A percentile compares a stretch with the other conserved stretches of the same genome.
phyloP scores from a whole-genome alignment of 2,888 invertebrate genomes.

The Xestia rhomboidea region DNA sequence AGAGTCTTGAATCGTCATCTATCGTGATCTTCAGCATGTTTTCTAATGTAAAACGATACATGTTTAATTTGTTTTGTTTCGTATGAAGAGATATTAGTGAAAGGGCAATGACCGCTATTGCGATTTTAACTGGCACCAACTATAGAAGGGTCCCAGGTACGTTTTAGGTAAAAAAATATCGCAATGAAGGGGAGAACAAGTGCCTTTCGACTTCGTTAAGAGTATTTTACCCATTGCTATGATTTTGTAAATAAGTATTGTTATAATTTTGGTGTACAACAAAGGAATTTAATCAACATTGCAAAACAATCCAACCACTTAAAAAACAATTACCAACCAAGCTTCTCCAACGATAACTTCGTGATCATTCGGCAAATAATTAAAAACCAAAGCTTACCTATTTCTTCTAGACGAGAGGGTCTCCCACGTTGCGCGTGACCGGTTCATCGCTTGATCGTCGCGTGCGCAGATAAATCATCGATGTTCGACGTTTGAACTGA shows the following conservation, averaged over 20 bases:
- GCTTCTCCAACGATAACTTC: slow-evolving; percentile 52
- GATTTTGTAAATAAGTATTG: background rate
- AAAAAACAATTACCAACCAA: slow-evolving; percentile 45
- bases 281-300: background rate
- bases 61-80: too few species aligned
- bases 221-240: too few species aligned
- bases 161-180: too few species aligned
- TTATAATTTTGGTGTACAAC: background rate
- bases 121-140: too few species aligned
- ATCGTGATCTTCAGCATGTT: too few species aligned
- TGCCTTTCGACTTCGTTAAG: too few species aligned
- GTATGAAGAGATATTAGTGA: too few species aligned
- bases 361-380: slow-evolving; percentile 64
- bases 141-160: too few species aligned
- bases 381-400: slow-evolving; percentile 45
- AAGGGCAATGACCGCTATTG: too few species aligned
- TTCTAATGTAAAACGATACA: too few species aligned
- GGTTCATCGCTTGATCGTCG: slow-evolving; percentile 60
- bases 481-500: slow-evolving; percentile 46
- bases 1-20: too few species aligned
- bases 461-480: slow-evolving; percentile 70
- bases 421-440: slow-evolving; percentile 66
- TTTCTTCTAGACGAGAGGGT: slow-evolving; percentile 36
- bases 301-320: slow-evolving; percentile 18
- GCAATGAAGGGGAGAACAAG: too few species aligned